phyloP scores from a whole-genome alignment of 2,888 invertebrate genomes.

The Nemotelus pantherinus region DNA sequence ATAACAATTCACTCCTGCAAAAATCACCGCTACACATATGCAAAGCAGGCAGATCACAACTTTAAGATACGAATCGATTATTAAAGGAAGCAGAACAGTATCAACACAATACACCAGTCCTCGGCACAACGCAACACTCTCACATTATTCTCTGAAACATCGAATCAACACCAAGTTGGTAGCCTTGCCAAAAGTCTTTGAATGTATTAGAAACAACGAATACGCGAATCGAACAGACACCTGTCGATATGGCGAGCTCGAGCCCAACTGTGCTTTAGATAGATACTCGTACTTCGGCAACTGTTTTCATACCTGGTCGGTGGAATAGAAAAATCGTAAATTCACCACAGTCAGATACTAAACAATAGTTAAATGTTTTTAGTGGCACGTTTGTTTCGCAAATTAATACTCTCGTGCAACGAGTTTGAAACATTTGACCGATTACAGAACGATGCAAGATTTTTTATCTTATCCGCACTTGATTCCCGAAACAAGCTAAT shows the following conservation, averaged over 20 bases:
- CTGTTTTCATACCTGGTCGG: not conserved
- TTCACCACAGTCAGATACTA: not conserved
- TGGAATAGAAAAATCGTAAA: constrained; percentile 2
- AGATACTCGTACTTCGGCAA: not conserved
- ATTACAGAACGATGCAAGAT: not conserved
- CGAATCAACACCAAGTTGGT: too few species aligned
- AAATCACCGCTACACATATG: too few species aligned
- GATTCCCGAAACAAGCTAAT: not conserved
- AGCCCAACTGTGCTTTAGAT: constrained; percentile 20
- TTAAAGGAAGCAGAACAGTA: too few species aligned
- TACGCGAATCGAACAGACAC: constrained; percentile 27
- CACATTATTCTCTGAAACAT: too few species aligned
- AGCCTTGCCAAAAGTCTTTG: not conserved
- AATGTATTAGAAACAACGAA: not conserved
- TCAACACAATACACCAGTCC: too few species aligned
- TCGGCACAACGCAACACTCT: too few species aligned
- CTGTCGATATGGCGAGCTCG: constrained; percentile 41
- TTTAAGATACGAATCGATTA: too few species aligned
- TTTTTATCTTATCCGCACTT: constrained; percentile 6
- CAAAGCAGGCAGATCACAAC: too few species aligned
- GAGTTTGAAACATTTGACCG: not conserved
- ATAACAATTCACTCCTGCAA: too few species aligned
- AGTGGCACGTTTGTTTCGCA: constrained; percentile 23
- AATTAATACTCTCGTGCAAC: not conserved
- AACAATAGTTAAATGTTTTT: not conserved